Conservation (phyloP, 2,888 invertebrate genomes). For the Gymnocheta viridis region DNA sequence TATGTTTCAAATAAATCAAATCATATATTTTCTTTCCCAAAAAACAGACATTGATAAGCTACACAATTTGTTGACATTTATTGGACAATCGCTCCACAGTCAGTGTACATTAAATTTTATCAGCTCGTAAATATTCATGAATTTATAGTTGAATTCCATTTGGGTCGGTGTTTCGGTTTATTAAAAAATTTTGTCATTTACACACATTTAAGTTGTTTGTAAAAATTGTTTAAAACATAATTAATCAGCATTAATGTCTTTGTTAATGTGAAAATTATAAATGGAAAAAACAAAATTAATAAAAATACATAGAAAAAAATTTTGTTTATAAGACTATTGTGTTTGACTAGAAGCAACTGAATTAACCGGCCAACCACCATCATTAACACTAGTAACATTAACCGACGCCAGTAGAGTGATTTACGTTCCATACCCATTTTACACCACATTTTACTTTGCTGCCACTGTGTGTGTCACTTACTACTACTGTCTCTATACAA, state of each 20-base stretch:
- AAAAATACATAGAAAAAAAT: conserved; percentile 18
- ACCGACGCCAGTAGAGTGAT: conserved; percentile 59
- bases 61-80: too few relatives aligned
- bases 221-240: conserved; percentile 64
- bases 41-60: too few relatives aligned
- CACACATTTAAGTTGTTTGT: conserved; percentile 42
- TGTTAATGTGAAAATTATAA: conserved; percentile 68
- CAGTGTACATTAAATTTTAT: conserved; percentile 11
- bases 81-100: conserved; percentile 7
- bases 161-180: conserved; percentile 13
- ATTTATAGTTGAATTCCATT: neutral
- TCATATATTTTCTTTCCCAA: too few relatives aligned
- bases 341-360: conserved; percentile 19
- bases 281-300: conserved; percentile 29
- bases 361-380: neutral
- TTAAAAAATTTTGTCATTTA: conserved; percentile 43
- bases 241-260: conserved; percentile 67
- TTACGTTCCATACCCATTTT: conserved; percentile 49
- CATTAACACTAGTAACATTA: neutral
- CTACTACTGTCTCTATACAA: neutral
- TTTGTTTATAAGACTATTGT: conserved; percentile 40
- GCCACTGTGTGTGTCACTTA: conserved; percentile 4
- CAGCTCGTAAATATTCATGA: conserved; percentile 25
- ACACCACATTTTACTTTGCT: conserved; percentile 4
- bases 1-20: too few relatives aligned